Conservation (phyloP, 2,888 invertebrate genomes). For the Mechanitis messenoides region DNA sequence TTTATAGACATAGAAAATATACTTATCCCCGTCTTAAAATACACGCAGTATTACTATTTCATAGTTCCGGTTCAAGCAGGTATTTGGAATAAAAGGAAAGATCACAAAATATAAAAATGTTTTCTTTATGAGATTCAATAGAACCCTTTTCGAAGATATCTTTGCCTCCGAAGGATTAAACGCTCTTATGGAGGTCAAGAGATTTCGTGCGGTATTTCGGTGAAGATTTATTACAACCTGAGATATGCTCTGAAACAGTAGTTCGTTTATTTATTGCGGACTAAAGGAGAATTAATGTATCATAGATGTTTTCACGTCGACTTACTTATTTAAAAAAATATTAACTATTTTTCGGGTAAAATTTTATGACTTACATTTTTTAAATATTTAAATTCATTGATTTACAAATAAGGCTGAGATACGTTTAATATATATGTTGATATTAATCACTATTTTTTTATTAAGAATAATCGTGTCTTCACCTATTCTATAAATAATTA, state of each 20-base stretch:
- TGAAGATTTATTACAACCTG: conserved; percentile 5
- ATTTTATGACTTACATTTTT: no score
- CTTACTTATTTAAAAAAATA: no score
- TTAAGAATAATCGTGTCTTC: no score
- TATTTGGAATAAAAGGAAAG: conserved; percentile 8
- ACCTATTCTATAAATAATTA: no score
- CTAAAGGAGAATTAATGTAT: no score
- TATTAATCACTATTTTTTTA: no score
- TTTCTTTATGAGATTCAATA: conserved; percentile 12
- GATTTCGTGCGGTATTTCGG: conserved; percentile 1
- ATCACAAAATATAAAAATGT: conserved; percentile 13
- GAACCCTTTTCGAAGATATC: conserved; percentile 14
- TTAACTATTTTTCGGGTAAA: no score
- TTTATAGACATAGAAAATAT: background rate
- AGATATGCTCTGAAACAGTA: background rate
- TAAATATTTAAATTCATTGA: no score
- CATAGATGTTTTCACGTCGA: no score
- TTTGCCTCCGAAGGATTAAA: conserved; percentile 17
- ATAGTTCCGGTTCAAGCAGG: background rate
- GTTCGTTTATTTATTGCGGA: no score
- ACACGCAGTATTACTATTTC: background rate
- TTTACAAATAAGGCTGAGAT: no score
- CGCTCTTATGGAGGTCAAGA: conserved; percentile 13
- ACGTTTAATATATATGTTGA: no score
- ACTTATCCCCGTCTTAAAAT: background rate